Base-by-base conservation (phyloP, 2,888 invertebrate genomes). In the Meliscaeva auricollis region DNA sequence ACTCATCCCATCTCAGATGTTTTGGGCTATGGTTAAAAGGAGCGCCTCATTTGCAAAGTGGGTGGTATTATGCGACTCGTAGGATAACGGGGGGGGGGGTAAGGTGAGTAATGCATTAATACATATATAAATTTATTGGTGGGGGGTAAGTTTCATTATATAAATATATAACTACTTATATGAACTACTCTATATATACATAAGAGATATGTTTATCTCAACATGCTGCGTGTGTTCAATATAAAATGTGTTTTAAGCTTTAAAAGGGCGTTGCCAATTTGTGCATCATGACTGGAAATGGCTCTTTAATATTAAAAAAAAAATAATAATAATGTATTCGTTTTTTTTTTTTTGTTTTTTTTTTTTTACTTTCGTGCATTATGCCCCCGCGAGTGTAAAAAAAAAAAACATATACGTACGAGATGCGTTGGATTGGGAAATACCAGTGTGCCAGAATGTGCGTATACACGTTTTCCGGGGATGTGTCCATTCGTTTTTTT, bases 231-330 rank as follows among this genome's bases (percentile, higher is more conserved):
- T 85, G 76, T 81, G 76, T 85, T 85, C 85, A 69, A 85, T 85
- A 76, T 85, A 76, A 77, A 77, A 76, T 77, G 70, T 62, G 50
- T 66, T 66, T 81, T 80, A 73, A 85, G 81, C 85, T 85, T 85
- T 85, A 85, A 85, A 85, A 85, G 85, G 85, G 85, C 85, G 85
- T 85, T 85, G 76, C 85, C 85, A 81, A 85, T 85, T 85, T 73
- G 26, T 26, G 46, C 64, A 46, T 38, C 13, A 38, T 38, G 38
- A 72, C 26, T 54, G 58, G 46, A 58, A 68, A 26, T 82, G 68
- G 46, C 48, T 32, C 68, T 76, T 85, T 72, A 75, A 83, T 50
- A 73, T 68, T 60, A 62, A 69, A 60, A 66, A 69, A 68, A 64
- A 41, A 41, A 32, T 11, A 38, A 38, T 13, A 38, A 38, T 11